Evolutionary conservation across 2,797 vertebrate species (phyloP), one percentile per base, ranked within the genome.

Genomic region (Melanotaenia maccullochi): DNA sequence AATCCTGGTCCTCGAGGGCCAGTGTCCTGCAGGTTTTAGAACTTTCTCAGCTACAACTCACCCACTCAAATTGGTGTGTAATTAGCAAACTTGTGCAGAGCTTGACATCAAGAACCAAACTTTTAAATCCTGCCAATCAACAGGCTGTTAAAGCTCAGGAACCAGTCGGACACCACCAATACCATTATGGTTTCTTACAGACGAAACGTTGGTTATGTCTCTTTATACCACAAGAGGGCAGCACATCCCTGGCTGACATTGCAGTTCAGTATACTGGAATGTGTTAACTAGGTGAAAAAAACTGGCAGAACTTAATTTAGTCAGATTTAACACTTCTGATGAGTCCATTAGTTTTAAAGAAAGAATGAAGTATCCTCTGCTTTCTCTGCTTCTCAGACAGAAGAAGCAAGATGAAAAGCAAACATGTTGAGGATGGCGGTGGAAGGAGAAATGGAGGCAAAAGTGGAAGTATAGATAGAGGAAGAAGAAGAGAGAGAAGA

Each of bases 151-250:
- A 18, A 68, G 32, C 51, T 56, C 44, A 32, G 20, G 20, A 22
- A 24, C 14, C 4, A 11, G 22, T 51, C 49, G 9, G 49, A 24
- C 3, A n/a, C 8, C n/a, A 51, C 9, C 52, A 38, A 5, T 2
- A 5, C 14, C 3, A 22, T 32, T 32, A 35, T 59, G 2, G 1
- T 12, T 40, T 60, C 3, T 51, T 60, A 32, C 16, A 0, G 20
- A 57, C 32, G 16, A 30, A 59, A 65, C 47, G 0, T 47, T 33
- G 11, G 24, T 74, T 24, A 3, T 75, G 18, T 58, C 9, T 56
- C 5, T 36, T 47, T 42, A 0, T n/a, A 57, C 76, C 91, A 91
- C 86, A 65, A 85, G 88, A 77, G 85, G 88, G 89, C 83, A 84
- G 79, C 71, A 83, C 57, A 18, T 22, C 8, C 62, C 78, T 73